Evolutionary conservation across 2,113 vertebrate genomes (phyloP).

Genomic region (Percopsis transmontana): DNA sequence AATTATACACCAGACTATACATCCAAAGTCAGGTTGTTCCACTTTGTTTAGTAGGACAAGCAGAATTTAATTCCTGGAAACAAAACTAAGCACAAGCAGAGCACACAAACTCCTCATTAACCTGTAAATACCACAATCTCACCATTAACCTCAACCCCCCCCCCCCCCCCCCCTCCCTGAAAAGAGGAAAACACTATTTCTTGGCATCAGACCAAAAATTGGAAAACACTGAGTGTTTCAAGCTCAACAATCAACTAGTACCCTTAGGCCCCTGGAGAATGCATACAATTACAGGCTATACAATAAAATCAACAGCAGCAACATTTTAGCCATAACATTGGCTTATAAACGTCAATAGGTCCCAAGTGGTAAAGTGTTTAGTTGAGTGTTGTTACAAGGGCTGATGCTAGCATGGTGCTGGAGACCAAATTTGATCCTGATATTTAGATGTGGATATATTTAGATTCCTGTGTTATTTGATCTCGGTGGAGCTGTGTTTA

Average conservation of each 20-base stretch:
- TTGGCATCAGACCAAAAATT: constrained; percentile 5
- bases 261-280: constrained; percentile 16
- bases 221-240: background rate
- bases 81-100: constrained; percentile 12
- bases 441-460: no score
- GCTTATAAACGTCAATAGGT: background rate
- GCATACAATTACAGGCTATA: background rate
- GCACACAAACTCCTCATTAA: constrained; percentile 30
- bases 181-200: constrained; percentile 1
- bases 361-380: background rate
- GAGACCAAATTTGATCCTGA: background rate
- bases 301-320: background rate
- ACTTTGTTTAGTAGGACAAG: background rate
- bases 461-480: no score
- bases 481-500: no score
- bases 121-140: background rate
- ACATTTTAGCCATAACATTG: background rate
- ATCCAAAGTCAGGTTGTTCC: no score
- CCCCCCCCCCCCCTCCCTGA: no score
- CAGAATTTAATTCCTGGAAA: constrained; percentile 20
- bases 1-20: no score
- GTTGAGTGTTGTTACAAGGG: background rate
- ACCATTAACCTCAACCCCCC: constrained; percentile 19
- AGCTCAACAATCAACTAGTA: background rate
- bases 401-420: background rate